Evolutionary conservation across 2,888 invertebrate species (phyloP).

Genomic region (Philaethria dido): DNA sequence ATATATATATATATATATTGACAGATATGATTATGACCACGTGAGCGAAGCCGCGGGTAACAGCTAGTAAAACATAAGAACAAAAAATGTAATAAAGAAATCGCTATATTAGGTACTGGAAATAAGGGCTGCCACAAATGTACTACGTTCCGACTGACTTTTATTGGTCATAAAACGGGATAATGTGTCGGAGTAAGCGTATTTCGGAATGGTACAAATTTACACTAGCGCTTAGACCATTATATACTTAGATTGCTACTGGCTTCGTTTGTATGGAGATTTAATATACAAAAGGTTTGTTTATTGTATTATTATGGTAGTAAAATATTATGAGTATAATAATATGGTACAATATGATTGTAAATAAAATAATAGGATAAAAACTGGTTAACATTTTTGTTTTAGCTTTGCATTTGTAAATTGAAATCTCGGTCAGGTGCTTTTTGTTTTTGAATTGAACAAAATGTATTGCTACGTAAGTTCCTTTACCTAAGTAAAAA

Average conservation of each 20-base stretch:
- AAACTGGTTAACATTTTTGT: no score
- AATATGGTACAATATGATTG: neutral
- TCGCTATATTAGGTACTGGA: slow-evolving; percentile 77
- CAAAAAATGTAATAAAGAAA: slow-evolving; percentile 71
- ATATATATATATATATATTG: no score
- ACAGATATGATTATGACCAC: no score
- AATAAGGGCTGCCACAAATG: slow-evolving; percentile 81
- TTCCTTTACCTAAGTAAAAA: neutral
- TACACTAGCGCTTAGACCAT: slow-evolving; percentile 60
- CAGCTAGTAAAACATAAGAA: slow-evolving; percentile 76
- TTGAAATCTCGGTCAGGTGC: no score
- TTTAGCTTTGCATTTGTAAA: no score
- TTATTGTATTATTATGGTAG: neutral
- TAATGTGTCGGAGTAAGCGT: slow-evolving; percentile 80
- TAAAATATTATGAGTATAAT: neutral
- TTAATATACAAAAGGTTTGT: neutral
- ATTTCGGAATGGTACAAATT: slow-evolving; percentile 82
- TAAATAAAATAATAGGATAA: neutral
- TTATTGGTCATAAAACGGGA: slow-evolving; percentile 82
- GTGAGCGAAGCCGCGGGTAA: no score
- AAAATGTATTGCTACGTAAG: no score
- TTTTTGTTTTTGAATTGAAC: neutral
- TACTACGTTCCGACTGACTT: slow-evolving; percentile 79
- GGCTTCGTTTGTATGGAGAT: slow-evolving; percentile 12
- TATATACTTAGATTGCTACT: slow-evolving; percentile 3